A percentile compares a stretch with the other conserved stretches of the same genome.
Evolutionary conservation across 2,113 vertebrate genomes (phyloP).

Genomic region (Phodopus roborovskii): DNA sequence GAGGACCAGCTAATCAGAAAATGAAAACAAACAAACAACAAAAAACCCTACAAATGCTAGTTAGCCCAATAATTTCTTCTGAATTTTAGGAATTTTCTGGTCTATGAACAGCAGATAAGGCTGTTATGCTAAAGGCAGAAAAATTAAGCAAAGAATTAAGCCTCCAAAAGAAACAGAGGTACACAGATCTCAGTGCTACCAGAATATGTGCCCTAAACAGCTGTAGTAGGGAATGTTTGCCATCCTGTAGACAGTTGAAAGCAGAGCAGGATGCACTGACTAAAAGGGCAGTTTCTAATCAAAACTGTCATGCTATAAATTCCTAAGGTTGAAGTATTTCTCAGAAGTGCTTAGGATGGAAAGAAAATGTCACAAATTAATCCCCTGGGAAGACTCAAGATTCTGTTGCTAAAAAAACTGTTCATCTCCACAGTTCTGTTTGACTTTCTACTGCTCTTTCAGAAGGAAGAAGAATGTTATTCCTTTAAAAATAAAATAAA

Average conservation of each 20-base stretch:
- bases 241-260: not conserved
- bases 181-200: not conserved
- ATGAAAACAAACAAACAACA: not conserved
- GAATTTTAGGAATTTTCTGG: not conserved
- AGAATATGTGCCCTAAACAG: not conserved
- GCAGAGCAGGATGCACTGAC: not conserved
- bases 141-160: not conserved
- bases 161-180: not conserved
- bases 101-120: not conserved
- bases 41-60: not conserved
- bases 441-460: not conserved
- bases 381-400: constrained; percentile 43
- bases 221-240: not conserved
- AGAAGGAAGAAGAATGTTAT: not conserved
- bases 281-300: not conserved
- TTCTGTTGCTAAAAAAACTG: not conserved
- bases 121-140: not conserved
- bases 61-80: not conserved
- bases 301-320: constrained; percentile 50
- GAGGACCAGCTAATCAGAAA: not conserved
- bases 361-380: constrained; percentile 52
- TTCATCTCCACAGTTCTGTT: not conserved
- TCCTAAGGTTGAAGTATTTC: constrained; percentile 42
- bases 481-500: not conserved
- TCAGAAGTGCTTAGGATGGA: constrained; percentile 48